Base-by-base conservation (phyloP, 2,888 invertebrate genomes). In the Drosophila percnosoma region DNA sequence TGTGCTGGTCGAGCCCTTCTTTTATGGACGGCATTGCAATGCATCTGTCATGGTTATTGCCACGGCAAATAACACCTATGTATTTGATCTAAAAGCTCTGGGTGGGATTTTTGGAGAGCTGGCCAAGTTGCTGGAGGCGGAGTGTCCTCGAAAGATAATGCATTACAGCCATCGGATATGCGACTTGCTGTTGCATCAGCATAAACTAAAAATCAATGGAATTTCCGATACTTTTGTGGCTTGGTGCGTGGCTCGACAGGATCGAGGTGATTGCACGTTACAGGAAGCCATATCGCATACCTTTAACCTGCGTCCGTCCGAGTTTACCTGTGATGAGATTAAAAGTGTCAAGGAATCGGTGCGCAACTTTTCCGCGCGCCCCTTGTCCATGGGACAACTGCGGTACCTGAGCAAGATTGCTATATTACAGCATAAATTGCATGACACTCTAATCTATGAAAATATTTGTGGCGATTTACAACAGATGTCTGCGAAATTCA, bases 101-200 rank as follows among this genome's bases (percentile, higher is more conserved):
- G 85, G 79, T n/a, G 8, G 10, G 0, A 73, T 85, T 24, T 79
- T 51, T 18, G 49, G 49, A 4, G 70, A 79, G 21, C n/a, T 85
- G 7, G 40, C 31, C 31, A 31, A 31, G 31, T 10, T 31, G 2
- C 31, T 31, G 33, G 33, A 33, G 33, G 33, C 33, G 6, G 40
- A 64, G 6, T 27, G 31, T 38, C 85, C 85, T 0, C 48, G 65
- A 7, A 85, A 85, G 29, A 66, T 85, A 58, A 70, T 87, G 58
- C 87, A 89, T 57, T 82, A 83, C 18, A 70, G 87, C 15, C 80
- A 85, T 55, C 87, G 85, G 0, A 68, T 87, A n/a, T 63, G 61
- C 11, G 82, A 85, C 42, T 67, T 75, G 4, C 42, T 85, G 5
- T 21, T 29, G 10, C 38, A 72, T 24, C 31, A 42, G 11, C 67